These are phyloP conservation scores for Chloroclystis v-ata DNA, from an alignment of 2,888 invertebrate species.

Conservation along the genomic window DNA sequence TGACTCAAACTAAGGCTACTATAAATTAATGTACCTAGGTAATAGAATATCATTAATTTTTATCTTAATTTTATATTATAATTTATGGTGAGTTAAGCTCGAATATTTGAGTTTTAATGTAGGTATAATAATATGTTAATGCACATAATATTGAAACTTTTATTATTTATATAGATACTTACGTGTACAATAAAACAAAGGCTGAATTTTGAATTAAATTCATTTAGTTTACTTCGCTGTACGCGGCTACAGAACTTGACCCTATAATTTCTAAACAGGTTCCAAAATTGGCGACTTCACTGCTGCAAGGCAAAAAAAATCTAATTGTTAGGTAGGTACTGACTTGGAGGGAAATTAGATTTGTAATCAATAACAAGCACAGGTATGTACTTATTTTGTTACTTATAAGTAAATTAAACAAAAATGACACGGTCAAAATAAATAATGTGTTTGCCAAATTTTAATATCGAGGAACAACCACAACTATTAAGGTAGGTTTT, in stretches of 20 bases:
- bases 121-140: too few species aligned
- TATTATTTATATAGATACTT: too few species aligned
- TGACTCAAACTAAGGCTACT: not conserved
- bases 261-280: constrained; percentile 78
- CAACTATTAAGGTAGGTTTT: too few species aligned
- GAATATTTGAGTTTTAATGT: too few species aligned
- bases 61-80: too few species aligned
- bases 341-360: constrained; percentile 58
- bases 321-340: constrained; percentile 40
- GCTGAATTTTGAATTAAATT: constrained; percentile 4
- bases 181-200: too few species aligned
- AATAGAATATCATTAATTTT: too few species aligned
- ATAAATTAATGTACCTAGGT: too few species aligned
- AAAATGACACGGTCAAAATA: not conserved
- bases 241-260: constrained; percentile 52
- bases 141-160: too few species aligned
- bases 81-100: too few species aligned
- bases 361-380: constrained; percentile 58
- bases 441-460: too few species aligned
- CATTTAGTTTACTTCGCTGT: constrained; percentile 22
- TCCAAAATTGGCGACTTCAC: constrained; percentile 71
- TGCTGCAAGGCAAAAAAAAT: constrained; percentile 58
- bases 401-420: not conserved
- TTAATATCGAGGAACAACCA: too few species aligned
- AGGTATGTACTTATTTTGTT: not conserved